phyloP scores from a whole-genome alignment of 2,113 vertebrate genomes.

The Mesembrinibis cayennensis region DNA sequence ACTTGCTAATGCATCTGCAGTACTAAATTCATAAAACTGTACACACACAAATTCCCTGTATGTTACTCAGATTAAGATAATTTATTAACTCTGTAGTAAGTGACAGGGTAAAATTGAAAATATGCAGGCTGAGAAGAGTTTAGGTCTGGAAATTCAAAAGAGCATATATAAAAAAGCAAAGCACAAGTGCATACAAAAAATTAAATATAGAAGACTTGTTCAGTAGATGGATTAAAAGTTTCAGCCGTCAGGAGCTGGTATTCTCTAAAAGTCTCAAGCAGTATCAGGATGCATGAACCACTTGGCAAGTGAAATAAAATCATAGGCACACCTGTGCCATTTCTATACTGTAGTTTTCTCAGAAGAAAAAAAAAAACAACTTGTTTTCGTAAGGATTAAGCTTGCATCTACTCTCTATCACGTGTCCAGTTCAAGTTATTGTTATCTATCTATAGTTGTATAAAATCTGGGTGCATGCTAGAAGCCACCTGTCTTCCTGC shows the following conservation, averaged over 20 bases:
- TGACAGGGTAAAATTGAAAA: neutral
- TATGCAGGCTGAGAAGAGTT: neutral
- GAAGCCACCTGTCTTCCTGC: neutral
- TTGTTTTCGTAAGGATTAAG: neutral
- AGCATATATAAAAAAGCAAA: neutral
- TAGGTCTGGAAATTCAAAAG: neutral
- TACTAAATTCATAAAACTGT: neutral
- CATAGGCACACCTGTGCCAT: neutral
- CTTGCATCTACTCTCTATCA: neutral
- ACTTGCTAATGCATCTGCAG: neutral
- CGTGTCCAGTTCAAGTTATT: neutral
- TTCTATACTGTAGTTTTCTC: neutral
- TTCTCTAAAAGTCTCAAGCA: neutral
- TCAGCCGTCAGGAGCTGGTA: neutral
- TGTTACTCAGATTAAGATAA: neutral
- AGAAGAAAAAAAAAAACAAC: neutral
- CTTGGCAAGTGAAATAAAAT: neutral
- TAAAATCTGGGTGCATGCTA: neutral
- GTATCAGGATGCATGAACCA: neutral
- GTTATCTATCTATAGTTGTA: neutral
- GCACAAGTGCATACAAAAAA: neutral
- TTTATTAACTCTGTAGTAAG: neutral
- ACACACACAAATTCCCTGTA: neutral
- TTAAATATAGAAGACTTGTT: neutral
- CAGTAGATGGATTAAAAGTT: neutral